Evolutionary conservation across 2,888 invertebrate species (phyloP).

Genomic region (Drosophila nigritarsus): DNA sequence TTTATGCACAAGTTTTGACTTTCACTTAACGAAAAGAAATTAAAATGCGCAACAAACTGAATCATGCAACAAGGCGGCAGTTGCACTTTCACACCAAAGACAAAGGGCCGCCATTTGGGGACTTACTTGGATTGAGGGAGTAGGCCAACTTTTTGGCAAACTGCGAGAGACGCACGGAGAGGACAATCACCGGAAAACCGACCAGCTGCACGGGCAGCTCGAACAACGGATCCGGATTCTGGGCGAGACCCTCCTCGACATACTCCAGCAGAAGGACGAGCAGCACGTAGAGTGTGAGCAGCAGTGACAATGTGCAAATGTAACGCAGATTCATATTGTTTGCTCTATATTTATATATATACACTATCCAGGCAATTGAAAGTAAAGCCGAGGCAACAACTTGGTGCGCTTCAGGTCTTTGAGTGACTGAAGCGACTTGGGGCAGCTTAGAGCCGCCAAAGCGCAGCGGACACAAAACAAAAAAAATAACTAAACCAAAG

Average conservation of each 20-base stretch:
- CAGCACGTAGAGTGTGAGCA: conserved; percentile 82
- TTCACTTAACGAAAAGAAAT: conserved; percentile 64
- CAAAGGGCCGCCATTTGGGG: background rate
- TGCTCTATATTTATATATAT: background rate
- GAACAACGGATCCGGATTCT: conserved; percentile 87
- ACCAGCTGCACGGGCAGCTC: conserved; percentile 93
- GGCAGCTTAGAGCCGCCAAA: conserved; percentile 56
- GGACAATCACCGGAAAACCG: conserved; percentile 93
- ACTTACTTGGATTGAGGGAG: conserved; percentile 91
- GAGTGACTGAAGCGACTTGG: conserved; percentile 69
- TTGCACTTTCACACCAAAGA: conserved; percentile 34
- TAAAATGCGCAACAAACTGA: conserved; percentile 28
- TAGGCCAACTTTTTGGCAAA: conserved; percentile 93
- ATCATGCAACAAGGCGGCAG: conserved; percentile 16
- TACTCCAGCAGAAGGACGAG: conserved; percentile 80
- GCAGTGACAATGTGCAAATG: conserved; percentile 76
- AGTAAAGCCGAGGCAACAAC: conserved; percentile 47
- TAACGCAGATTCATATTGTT: conserved; percentile 76
- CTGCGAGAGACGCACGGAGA: conserved; percentile 91
- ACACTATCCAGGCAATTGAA: background rate
- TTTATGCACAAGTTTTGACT: conserved; percentile 67
- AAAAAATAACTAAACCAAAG: conserved; percentile 36
- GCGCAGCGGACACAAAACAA: conserved; percentile 50
- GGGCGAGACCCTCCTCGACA: conserved; percentile 80
- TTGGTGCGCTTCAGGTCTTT: conserved; percentile 75